Evolutionary conservation across 2,113 vertebrate species (phyloP).

Genomic region (Neomonachus schauinslandi): DNA sequence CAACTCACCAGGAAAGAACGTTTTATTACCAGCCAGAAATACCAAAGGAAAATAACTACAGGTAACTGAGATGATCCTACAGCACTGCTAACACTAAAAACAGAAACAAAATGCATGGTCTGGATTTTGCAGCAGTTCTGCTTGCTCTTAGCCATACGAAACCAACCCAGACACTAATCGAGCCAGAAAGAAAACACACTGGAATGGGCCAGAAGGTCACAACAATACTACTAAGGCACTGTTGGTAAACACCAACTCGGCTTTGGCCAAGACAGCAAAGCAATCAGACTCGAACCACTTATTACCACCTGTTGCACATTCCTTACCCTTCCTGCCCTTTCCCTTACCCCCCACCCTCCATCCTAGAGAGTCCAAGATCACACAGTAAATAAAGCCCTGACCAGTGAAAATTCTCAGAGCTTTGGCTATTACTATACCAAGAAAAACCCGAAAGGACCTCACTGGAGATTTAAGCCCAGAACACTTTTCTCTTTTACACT

Average conservation of each 20-base stretch:
- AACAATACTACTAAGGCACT: not conserved
- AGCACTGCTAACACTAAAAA: not conserved
- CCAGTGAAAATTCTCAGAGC: not conserved
- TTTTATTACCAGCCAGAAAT: not conserved
- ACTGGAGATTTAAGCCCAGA: not conserved
- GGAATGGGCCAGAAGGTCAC: conserved; percentile 67
- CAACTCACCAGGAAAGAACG: not conserved
- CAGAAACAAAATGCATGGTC: not conserved
- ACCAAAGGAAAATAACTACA: not conserved
- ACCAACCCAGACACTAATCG: rapidly evolving
- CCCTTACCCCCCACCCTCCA: not conserved
- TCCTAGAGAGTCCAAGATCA: not conserved
- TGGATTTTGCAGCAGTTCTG: not conserved
- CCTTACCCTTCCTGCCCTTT: not conserved
- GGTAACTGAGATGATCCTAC: not conserved
- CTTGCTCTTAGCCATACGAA: not conserved
- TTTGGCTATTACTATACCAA: not conserved
- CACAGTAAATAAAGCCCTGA: not conserved
- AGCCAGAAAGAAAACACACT: conserved; percentile 42
- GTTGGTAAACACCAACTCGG: conserved; percentile 46
- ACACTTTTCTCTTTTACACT: not conserved
- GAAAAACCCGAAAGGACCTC: not conserved
- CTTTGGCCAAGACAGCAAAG: conserved; percentile 33
- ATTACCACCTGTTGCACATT: conserved; percentile 66
- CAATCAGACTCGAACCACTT: conserved; percentile 2